Evolutionary conservation across 2,113 vertebrate species (phyloP).

Genomic region (Coreoperca whiteheadi): DNA sequence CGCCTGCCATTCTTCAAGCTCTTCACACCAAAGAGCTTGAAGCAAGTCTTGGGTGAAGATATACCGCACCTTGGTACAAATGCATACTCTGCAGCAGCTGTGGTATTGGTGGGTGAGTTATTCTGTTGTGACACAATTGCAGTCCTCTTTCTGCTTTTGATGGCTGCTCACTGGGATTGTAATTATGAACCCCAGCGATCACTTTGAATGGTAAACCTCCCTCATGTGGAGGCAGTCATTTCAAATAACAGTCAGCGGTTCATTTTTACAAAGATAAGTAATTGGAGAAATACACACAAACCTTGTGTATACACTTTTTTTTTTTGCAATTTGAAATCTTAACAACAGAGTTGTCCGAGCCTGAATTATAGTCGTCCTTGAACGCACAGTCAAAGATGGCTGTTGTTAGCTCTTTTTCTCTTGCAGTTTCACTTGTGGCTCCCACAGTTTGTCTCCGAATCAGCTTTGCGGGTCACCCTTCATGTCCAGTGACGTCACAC

Average conservation of each 20-base stretch:
- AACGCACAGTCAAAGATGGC: not conserved
- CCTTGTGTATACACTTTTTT: not conserved
- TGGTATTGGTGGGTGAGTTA: slow-evolving; percentile 58
- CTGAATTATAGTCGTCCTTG: not conserved
- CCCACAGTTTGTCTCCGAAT: not conserved
- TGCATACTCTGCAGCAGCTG: slow-evolving; percentile 36
- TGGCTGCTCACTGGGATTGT: slow-evolving; percentile 71
- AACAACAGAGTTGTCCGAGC: not conserved
- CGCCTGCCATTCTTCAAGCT: slow-evolving; percentile 26
- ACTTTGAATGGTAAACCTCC: slow-evolving; percentile 65
- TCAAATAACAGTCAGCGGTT: slow-evolving; percentile 42
- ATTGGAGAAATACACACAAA: not conserved
- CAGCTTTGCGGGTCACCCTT: not conserved
- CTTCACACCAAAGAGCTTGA: slow-evolving; percentile 40
- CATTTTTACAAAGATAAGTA: slow-evolving; percentile 11
- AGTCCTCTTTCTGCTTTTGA: slow-evolving; percentile 65
- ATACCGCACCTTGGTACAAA: slow-evolving; percentile 55
- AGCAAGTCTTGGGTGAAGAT: slow-evolving; percentile 45
- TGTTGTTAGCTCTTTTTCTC: not conserved
- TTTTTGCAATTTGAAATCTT: not conserved
- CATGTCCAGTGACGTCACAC: slow-evolving; percentile 24
- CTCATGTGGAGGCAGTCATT: slow-evolving; percentile 50
- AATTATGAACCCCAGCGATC: slow-evolving; percentile 74
- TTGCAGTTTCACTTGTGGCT: not conserved
- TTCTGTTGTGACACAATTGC: slow-evolving; percentile 72